phyloP scores from a whole-genome alignment of 2,888 invertebrate genomes.

The Drosophila kanekoi region DNA sequence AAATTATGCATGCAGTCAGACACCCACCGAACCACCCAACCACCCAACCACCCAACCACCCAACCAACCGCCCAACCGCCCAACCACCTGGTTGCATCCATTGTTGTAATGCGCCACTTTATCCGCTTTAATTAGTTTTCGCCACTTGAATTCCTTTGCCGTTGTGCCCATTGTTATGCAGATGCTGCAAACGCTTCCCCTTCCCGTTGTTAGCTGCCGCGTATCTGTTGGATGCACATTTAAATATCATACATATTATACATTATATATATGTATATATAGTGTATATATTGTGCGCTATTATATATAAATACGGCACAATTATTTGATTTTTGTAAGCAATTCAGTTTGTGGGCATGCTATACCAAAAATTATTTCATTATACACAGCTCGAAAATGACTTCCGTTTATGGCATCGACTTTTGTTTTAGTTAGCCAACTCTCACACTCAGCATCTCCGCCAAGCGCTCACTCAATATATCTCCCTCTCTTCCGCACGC shows the following conservation, averaged over 20 bases:
- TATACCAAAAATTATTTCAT: constrained; percentile 73
- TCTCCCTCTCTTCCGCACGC: neutral
- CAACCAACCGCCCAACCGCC: constrained; percentile 8
- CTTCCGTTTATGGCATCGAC: constrained; percentile 75
- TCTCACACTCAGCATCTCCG: constrained; percentile 34
- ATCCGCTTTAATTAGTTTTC: constrained; percentile 82
- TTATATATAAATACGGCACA: constrained; percentile 28
- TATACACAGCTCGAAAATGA: constrained; percentile 71
- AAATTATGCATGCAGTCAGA: constrained; percentile 70
- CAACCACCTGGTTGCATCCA: constrained; percentile 35
- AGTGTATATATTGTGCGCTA: neutral
- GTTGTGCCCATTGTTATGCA: constrained; percentile 69
- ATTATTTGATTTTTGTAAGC: constrained; percentile 67
- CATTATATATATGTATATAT: neutral
- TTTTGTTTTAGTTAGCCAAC: constrained; percentile 75
- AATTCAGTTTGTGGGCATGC: constrained; percentile 44
- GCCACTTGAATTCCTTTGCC: constrained; percentile 69
- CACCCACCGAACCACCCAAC: constrained; percentile 14
- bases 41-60: constrained; percentile 6
- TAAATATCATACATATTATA: constrained; percentile 32
- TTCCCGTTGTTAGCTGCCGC: constrained; percentile 48
- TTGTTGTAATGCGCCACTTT: constrained; percentile 81
- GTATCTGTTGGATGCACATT: constrained; percentile 32
- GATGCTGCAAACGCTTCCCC: constrained; percentile 73
- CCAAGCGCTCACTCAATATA: neutral